Conservation (phyloP, 2,113 vertebrate genomes). For the Tiliqua scincoides region DNA sequence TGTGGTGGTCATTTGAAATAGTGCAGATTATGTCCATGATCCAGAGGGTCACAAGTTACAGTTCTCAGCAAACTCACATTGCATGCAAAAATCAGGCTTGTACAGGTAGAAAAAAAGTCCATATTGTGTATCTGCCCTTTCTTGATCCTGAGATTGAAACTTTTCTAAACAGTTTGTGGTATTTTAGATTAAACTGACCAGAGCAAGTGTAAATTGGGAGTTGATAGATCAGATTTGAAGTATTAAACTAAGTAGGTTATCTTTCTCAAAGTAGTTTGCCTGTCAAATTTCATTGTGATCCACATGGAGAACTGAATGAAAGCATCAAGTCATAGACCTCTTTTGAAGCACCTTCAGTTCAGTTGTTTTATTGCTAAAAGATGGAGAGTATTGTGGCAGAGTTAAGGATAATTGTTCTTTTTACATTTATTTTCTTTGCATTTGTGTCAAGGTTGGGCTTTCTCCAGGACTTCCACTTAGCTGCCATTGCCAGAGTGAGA, state of each 20-base stretch:
- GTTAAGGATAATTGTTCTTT: conserved; percentile 16
- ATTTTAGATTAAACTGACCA: neutral
- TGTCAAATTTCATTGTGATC: neutral
- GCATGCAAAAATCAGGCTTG: neutral
- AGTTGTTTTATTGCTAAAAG: conserved; percentile 32
- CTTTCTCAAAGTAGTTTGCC: neutral
- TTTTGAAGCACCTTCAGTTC: neutral
- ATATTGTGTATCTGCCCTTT: neutral
- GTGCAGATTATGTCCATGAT: neutral
- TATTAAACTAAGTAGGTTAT: neutral
- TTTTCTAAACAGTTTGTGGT: neutral
- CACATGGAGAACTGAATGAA: neutral
- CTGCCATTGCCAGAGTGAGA: neutral
- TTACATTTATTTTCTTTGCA: neutral
- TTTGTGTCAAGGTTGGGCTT: neutral
- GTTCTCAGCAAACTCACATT: neutral
- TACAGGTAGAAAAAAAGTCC: neutral
- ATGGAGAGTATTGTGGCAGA: neutral
- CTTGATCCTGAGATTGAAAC: too few species aligned
- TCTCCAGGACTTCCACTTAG: neutral
- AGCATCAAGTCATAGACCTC: neutral
- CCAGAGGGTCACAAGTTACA: too few species aligned
- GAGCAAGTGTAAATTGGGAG: neutral
- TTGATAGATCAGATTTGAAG: neutral
- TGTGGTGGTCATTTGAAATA: neutral